Percentiles rank a stretch among this genome's conserved stretches.
Evolutionary conservation across 2,888 invertebrate species (phyloP).

Genomic region (Terebella lapidaria): DNA sequence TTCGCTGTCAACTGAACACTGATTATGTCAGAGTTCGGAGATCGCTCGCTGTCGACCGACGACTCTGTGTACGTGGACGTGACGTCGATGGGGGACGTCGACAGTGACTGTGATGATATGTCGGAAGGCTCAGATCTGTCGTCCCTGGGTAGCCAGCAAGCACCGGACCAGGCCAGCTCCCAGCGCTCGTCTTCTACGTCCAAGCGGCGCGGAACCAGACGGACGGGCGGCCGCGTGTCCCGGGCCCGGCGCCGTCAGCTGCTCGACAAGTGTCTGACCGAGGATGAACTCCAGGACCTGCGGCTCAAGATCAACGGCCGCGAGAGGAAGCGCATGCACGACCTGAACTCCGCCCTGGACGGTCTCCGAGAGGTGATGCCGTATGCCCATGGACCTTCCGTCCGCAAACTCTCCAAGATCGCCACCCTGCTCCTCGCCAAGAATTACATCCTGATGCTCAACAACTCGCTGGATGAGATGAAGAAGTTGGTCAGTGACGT

Average conservation of each 20-base stretch:
- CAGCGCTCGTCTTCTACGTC: neutral
- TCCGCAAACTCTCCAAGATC: constrained; percentile 50
- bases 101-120: neutral
- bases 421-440: constrained; percentile 49
- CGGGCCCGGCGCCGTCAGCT: neutral
- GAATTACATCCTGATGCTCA: constrained; percentile 51
- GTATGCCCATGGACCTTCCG: constrained; percentile 51
- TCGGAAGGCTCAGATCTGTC: neutral
- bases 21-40: neutral
- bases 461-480: constrained; percentile 50
- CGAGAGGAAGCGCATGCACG: constrained; percentile 57
- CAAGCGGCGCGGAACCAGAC: neutral
- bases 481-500: constrained; percentile 40
- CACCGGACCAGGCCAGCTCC: neutral
- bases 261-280: constrained; percentile 15
- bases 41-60: neutral
- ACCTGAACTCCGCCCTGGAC: constrained; percentile 54
- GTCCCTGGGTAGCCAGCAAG: neutral
- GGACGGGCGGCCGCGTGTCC: neutral
- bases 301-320: constrained; percentile 55
- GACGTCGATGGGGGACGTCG: neutral
- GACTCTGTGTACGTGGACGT: neutral
- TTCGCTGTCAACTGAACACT: neutral
- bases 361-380: constrained; percentile 53
- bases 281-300: constrained; percentile 42